Conservation (phyloP, 2,113 vertebrate genomes). For the Tragelaphus imberbis region DNA sequence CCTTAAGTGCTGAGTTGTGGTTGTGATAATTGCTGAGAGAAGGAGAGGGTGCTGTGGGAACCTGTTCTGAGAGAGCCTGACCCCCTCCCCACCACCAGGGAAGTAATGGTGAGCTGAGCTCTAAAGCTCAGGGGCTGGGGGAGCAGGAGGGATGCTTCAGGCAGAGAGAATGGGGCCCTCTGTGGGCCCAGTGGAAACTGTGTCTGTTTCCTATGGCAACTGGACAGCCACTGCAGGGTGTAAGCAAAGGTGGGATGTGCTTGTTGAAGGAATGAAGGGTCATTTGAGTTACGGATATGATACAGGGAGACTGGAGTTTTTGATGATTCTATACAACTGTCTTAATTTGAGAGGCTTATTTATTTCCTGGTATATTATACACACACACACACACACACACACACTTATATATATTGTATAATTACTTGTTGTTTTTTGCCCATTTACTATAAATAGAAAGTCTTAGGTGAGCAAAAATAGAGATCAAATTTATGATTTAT, state of each 20-base stretch:
- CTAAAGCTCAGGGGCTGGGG: no score
- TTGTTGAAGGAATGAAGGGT: not conserved
- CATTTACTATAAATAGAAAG: not conserved
- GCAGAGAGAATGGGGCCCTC: not conserved
- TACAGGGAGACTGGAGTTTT: not conserved
- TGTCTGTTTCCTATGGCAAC: not conserved
- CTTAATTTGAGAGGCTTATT: constrained; percentile 33
- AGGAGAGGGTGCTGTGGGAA: not conserved
- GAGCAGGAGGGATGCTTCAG: not conserved
- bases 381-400: not conserved
- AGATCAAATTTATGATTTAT: constrained; percentile 2
- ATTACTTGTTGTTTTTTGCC: not conserved
- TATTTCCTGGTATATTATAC: not conserved
- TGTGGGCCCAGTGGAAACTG: not conserved
- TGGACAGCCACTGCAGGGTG: not conserved
- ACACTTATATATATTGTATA: not conserved
- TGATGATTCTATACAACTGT: not conserved
- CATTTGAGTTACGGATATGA: not conserved
- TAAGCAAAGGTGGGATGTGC: not conserved
- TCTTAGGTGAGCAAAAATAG: constrained; percentile 7
- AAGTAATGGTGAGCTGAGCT: not conserved
- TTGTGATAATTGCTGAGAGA: not conserved
- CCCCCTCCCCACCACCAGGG: not conserved
- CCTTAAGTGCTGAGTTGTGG: not conserved
- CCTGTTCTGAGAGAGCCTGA: not conserved